phyloP scores from a whole-genome alignment of 2,888 invertebrate species.

The Brenthis daphne region DNA sequence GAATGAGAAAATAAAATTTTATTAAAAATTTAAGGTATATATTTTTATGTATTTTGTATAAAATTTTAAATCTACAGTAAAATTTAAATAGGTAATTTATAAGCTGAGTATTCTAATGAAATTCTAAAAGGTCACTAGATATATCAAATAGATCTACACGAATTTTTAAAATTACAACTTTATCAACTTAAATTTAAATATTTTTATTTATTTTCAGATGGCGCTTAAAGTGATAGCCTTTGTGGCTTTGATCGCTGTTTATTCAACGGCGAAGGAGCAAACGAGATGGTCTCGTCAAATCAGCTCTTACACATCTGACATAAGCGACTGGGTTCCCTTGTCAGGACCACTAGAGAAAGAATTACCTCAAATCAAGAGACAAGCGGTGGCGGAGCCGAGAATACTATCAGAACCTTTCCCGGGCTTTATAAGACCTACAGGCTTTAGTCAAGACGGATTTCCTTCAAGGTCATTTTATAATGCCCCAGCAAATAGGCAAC shows the following conservation, averaged over 20 bases:
- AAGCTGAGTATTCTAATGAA: no score
- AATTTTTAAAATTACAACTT: neutral
- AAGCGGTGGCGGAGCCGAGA: constrained; percentile 74
- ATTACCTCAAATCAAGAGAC: constrained; percentile 63
- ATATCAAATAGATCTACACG: no score
- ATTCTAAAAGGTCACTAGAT: no score
- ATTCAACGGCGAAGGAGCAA: constrained; percentile 57
- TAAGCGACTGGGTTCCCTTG: constrained; percentile 75
- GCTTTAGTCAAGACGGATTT: constrained; percentile 61
- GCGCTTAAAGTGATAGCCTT: constrained; percentile 61
- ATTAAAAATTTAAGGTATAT: no score
- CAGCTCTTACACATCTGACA: constrained; percentile 73
- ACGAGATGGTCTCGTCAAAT: constrained; percentile 77
- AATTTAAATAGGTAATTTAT: no score
- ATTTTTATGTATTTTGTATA: no score
- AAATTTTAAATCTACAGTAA: no score
- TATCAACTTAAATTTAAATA: neutral
- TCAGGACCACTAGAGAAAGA: constrained; percentile 62
- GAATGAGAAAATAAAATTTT: no score
- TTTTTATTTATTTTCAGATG: constrained; percentile 63
- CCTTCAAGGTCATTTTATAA: constrained; percentile 64
- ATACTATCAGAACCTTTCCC: constrained; percentile 72
- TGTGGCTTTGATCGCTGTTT: constrained; percentile 54
- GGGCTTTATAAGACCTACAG: constrained; percentile 49
- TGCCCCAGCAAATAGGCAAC: constrained; percentile 60